Evolutionary conservation across 2,113 vertebrate genomes (phyloP).

Genomic region (Mohoua ochrocephala): DNA sequence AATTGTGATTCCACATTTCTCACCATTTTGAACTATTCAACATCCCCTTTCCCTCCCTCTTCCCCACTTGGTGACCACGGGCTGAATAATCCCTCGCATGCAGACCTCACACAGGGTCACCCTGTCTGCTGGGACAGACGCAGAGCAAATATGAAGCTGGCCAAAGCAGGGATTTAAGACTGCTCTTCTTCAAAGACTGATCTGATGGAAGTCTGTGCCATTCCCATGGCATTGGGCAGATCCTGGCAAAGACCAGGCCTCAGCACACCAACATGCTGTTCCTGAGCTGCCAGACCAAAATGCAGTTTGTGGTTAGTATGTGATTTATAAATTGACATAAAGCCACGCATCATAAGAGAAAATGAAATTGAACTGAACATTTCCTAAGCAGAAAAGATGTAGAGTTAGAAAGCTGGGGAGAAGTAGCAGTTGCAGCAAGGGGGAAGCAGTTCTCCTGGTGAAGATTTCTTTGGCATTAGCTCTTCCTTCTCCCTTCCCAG

Average conservation of each 20-base stretch:
- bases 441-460: not conserved
- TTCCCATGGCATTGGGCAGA: not conserved
- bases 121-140: not conserved
- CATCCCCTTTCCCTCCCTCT: not conserved
- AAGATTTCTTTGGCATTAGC: not conserved
- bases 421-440: not conserved
- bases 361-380: not conserved
- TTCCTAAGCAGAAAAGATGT: not conserved
- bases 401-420: not conserved
- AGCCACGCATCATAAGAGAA: not conserved
- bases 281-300: not conserved
- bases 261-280: not conserved
- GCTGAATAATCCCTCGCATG: not conserved
- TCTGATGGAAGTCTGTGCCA: not conserved
- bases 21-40: not conserved
- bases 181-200: not conserved
- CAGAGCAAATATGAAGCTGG: not conserved
- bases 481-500: not conserved
- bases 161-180: not conserved
- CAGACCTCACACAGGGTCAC: not conserved
- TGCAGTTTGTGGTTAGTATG: not conserved
- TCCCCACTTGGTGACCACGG: not conserved
- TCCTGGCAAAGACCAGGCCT: not conserved
- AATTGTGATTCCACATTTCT: not conserved
- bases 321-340: not conserved